phyloP scores from a whole-genome alignment of 2,113 vertebrate species.

The Phalacrocorax brasilianus region DNA sequence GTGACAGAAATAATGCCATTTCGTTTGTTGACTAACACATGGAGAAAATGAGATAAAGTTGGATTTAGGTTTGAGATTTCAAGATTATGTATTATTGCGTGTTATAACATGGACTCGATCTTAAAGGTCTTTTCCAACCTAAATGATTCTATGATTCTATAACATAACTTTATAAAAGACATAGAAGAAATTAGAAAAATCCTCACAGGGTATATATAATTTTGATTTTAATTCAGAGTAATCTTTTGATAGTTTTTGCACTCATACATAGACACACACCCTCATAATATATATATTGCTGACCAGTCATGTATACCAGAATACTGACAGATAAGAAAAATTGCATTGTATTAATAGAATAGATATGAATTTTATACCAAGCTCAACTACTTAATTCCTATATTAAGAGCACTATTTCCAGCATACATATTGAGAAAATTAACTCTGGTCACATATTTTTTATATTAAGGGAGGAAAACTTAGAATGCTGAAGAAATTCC shows the following conservation, averaged over 20 bases:
- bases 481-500: slow-evolving; percentile 17
- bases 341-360: not conserved
- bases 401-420: not conserved
- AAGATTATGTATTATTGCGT: not conserved
- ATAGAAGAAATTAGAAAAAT: not conserved
- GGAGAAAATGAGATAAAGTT: not conserved
- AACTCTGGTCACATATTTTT: slow-evolving; percentile 7
- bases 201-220: not conserved
- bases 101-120: not conserved
- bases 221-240: not conserved
- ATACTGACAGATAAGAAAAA: not conserved
- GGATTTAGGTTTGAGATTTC: not conserved
- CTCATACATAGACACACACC: not conserved
- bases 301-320: not conserved
- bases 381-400: not conserved
- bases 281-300: not conserved
- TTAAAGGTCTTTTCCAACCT: not conserved
- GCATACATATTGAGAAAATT: slow-evolving; percentile 28
- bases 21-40: not conserved
- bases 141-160: not conserved
- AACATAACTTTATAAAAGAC: not conserved
- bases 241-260: not conserved
- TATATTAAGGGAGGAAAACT: not conserved
- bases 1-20: not conserved
- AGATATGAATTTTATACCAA: not conserved